Base-by-base conservation (phyloP, 35 echinoderm and acorn worm genomes). In the Apostichopus parvimensis region DNA sequence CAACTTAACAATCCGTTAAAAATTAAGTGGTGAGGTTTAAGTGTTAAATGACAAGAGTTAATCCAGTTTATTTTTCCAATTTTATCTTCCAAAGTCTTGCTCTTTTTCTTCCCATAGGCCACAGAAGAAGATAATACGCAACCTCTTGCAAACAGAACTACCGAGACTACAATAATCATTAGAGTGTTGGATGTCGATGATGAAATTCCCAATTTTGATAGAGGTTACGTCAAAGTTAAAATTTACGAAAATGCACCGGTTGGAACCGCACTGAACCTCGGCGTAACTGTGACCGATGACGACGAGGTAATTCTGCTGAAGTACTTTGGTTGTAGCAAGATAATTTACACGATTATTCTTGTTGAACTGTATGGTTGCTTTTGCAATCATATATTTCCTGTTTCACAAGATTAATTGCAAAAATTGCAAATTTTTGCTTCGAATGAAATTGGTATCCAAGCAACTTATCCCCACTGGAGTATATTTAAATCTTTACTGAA, bases 181-280 rank as follows among this genome's bases (percentile, higher is more conserved):
- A 82, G 34, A 54, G 18, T 82, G 11, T 55, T 82, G 17, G 79
- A 82, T 82, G 79, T n/a, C 12, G 79, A 82, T 54, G 79, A 82
- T 13, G 54, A 82, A 25, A 82, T 82, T 20, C 79, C 79, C 55
- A 17, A 82, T 13, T 82, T 82, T 20, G 55, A 56, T 20, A 54
- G 1, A 25, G 6, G 13, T 82, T 12, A 12, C 24, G 54, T 54
- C 9, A 8, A 55, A 14, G 79, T 82, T 54, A 12, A 56, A 9
- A 34, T 82, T 82, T 82, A 54, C 55, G 79, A 82, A 17, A 82
- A 82, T 56, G 45, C 79, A 82, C 54, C 79, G 20, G 52, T 53
- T 14, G 52, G 79, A 11, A 82, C 79, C 8, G 34, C 22, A 8
- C 18, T 82, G n/a, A 53, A 82, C n/a, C n/a, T 82, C 1, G 79